These are phyloP conservation scores for Potamarius usumacintae DNA, from an alignment of 2,113 vertebrate species.

Conservation along the genomic window DNA sequence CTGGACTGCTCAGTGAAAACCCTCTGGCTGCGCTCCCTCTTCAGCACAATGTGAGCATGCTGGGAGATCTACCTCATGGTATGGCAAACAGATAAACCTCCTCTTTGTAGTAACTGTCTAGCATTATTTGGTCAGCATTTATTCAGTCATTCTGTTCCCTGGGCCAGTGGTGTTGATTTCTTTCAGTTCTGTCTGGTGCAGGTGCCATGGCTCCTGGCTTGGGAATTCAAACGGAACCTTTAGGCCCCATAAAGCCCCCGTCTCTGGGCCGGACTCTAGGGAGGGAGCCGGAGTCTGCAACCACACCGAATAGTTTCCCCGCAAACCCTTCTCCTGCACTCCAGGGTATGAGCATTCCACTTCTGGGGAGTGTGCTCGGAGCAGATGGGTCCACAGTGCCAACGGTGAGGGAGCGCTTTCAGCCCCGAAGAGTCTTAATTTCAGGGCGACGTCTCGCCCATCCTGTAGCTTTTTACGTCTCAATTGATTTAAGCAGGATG, in stretches of 20 bases:
- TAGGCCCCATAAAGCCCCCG: slow-evolving; percentile 73
- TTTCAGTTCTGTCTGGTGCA: slow-evolving; percentile 14
- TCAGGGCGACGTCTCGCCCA: neutral
- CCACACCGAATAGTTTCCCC: slow-evolving; percentile 67
- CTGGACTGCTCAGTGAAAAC: slow-evolving; percentile 85
- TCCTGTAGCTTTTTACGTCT: neutral
- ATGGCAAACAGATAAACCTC: slow-evolving; percentile 2
- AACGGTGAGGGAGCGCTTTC: slow-evolving; percentile 72
- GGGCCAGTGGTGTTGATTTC: neutral
- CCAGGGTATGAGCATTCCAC: slow-evolving; percentile 73
- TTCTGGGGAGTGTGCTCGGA: slow-evolving; percentile 74
- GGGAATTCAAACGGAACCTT: slow-evolving; percentile 73
- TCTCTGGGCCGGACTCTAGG: slow-evolving; percentile 63
- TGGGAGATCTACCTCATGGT: slow-evolving; percentile 76
- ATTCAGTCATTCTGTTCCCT: neutral
- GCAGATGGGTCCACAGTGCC: slow-evolving; percentile 70
- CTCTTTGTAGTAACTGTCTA: neutral
- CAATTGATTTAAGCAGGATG: neutral
- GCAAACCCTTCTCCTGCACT: slow-evolving; percentile 71
- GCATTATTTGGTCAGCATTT: slow-evolving; percentile 2
- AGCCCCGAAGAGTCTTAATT: neutral
- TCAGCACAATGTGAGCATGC: slow-evolving; percentile 74
- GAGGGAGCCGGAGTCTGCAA: slow-evolving; percentile 76
- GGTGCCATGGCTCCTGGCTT: slow-evolving; percentile 63
- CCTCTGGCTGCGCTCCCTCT: slow-evolving; percentile 75